phyloP scores from a whole-genome alignment of 2,113 vertebrate genomes.

The Sebastes fasciatus region DNA sequence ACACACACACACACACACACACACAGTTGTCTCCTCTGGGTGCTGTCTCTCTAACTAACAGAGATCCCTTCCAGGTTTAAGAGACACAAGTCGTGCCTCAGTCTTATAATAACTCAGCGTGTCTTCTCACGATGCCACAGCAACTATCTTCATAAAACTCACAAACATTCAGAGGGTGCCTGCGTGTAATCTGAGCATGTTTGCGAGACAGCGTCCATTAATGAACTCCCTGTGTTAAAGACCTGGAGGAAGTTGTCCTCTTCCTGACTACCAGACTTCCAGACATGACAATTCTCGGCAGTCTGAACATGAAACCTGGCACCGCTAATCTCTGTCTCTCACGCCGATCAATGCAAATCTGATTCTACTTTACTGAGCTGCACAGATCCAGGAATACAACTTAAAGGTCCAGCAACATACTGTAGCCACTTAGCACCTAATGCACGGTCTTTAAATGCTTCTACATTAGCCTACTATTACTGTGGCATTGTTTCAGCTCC shows the following conservation, averaged over 20 bases:
- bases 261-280: slow-evolving; percentile 53
- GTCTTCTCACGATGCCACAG: slow-evolving; percentile 20
- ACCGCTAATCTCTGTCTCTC: slow-evolving; percentile 36
- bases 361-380: slow-evolving; percentile 55
- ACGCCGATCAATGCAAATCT: slow-evolving; percentile 73
- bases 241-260: slow-evolving; percentile 51
- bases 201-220: slow-evolving; percentile 46
- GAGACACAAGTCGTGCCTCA: slow-evolving; percentile 49
- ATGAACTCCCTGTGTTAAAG: slow-evolving; percentile 49
- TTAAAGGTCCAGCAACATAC: slow-evolving; percentile 34
- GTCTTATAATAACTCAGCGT: slow-evolving; percentile 55
- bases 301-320: slow-evolving; percentile 51
- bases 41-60: slow-evolving; percentile 57
- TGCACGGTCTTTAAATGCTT: slow-evolving; percentile 43
- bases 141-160: slow-evolving; percentile 27
- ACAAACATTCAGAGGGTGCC: background rate
- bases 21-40: slow-evolving; percentile 58
- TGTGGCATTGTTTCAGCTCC: slow-evolving; percentile 14
- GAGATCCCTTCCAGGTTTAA: slow-evolving; percentile 60
- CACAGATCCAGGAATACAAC: slow-evolving; percentile 55
- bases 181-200: slow-evolving; percentile 52
- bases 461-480: slow-evolving; percentile 41
- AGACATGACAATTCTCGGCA: slow-evolving; percentile 55
- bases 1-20: slow-evolving; percentile 24
- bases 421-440: slow-evolving; percentile 57